phyloP scores from a whole-genome alignment of 2,113 vertebrate genomes.

The Propithecus coquereli region DNA sequence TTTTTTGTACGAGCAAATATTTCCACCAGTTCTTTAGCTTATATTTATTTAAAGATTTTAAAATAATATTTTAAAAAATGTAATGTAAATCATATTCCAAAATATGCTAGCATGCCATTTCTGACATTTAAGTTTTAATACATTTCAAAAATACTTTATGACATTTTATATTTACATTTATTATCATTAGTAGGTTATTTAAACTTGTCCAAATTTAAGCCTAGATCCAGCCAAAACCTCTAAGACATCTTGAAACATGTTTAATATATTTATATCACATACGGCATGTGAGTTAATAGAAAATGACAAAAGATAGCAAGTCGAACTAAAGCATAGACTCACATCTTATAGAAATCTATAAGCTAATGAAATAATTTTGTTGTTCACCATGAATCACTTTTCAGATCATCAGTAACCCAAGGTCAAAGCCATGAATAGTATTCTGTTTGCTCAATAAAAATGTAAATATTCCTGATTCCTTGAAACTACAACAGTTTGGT shows the following conservation, averaged over 20 bases:
- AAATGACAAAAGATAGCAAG: conserved; percentile 66
- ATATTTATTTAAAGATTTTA: background rate
- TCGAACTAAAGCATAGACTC: conserved; percentile 40
- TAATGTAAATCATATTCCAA: background rate
- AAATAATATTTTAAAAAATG: conserved; percentile 3
- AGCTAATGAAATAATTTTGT: conserved; percentile 38
- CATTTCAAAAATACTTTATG: conserved; percentile 41
- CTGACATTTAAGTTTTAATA: conserved; percentile 34
- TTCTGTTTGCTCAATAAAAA: conserved; percentile 75
- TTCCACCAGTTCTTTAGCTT: background rate
- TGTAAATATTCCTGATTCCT: conserved; percentile 66
- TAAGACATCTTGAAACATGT: background rate
- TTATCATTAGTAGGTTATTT: background rate
- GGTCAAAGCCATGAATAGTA: conserved; percentile 58
- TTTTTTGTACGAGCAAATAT: background rate
- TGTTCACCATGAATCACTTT: conserved; percentile 49
- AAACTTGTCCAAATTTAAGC: conserved; percentile 40
- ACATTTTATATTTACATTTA: conserved; percentile 28
- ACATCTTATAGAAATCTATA: conserved; percentile 48
- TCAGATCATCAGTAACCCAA: conserved; percentile 58
- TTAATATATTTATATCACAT: conserved; percentile 1
- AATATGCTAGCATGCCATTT: background rate
- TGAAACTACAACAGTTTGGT: conserved; percentile 53
- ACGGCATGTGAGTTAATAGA: conserved; percentile 43
- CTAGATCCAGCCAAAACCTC: background rate